phyloP scores from a whole-genome alignment of 1,140 invertebrate species.

The Ceratitis capitata region DNA sequence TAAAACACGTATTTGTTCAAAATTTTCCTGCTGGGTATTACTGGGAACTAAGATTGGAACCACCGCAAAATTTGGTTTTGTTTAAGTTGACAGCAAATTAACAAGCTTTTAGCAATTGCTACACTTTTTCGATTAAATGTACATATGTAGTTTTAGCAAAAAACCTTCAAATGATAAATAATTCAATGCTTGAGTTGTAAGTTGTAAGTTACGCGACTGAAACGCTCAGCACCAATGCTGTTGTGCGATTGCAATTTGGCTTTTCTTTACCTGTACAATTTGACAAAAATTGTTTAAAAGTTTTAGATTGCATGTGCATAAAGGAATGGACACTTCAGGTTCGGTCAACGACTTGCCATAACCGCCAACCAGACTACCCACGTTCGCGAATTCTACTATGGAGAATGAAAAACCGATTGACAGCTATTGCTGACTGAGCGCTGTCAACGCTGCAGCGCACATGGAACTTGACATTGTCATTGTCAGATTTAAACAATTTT shows the following conservation, averaged over 20 bases:
- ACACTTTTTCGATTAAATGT: neutral
- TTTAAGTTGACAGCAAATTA: slow-evolving; percentile 12
- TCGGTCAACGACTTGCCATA: neutral
- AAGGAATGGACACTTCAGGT: neutral
- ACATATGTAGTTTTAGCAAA: neutral
- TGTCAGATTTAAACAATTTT: neutral
- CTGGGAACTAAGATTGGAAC: neutral
- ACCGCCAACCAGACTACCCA: too few species aligned
- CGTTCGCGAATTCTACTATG: neutral
- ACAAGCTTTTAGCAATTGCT: neutral
- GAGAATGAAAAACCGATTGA: neutral
- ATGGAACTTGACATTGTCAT: neutral
- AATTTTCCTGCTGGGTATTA: neutral
- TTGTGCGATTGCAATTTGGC: neutral
- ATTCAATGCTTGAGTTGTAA: neutral
- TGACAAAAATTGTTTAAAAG: neutral
- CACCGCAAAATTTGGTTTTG: neutral
- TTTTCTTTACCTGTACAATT: neutral
- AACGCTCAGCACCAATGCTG: neutral
- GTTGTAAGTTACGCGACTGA: neutral
- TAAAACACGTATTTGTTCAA: too few species aligned
- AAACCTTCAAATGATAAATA: neutral
- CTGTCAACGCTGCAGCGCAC: neutral
- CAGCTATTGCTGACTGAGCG: neutral
- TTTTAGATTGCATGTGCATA: neutral